Evolutionary conservation across 2,797 vertebrate species (phyloP), one percentile per base, ranked within the genome.

Genomic region (Astyanax mexicanus): DNA sequence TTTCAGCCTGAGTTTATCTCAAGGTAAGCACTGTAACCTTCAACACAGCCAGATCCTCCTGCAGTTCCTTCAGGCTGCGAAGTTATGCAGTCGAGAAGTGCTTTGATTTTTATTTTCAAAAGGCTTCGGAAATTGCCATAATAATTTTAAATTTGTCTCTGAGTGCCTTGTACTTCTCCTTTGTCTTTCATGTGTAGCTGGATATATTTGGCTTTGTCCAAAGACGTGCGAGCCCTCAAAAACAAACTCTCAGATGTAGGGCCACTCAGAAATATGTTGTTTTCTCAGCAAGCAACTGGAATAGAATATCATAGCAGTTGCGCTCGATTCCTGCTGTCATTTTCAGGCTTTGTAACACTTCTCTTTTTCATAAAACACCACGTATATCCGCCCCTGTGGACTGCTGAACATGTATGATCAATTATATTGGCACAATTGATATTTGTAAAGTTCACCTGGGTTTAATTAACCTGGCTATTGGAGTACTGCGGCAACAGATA

Each of bases 101-200:
- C 77, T 84, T 70, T 79, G 84, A 88, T 89, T 84, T 86, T 84
- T 62, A 80, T 62, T 4, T 79, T 86, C 73, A 62, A 65, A 79
- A 65, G 75, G 73, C 78, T 79, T 62, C 77, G 78, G 69, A 87
- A 86, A 86, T 84, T 70, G 81, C 69, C 68, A 55, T 84, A 85
- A 84, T 88, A 80, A 87, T 84, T 86, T 72, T 68, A 11, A 78
- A 84, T 82, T 81, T 84, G 85, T 82, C 65, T 78, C 45, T 25
- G 52, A 69, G 80, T 73, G 19, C 75, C 10, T 49, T 29, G 49
- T 55, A 38, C 55, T 61, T 79, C 44, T 42, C n/a, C 25, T 65
- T 37, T 21, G 37, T 66, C 54, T 73, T 58, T 72, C n/a, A 54
- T 61, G 64, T 76, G 74, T 57, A 75, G 54, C 37, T 6, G 27